Percentiles rank a stretch among this genome's conserved stretches.
phyloP scores from a whole-genome alignment of 2,888 invertebrate species.

The Lithosia quadra region DNA sequence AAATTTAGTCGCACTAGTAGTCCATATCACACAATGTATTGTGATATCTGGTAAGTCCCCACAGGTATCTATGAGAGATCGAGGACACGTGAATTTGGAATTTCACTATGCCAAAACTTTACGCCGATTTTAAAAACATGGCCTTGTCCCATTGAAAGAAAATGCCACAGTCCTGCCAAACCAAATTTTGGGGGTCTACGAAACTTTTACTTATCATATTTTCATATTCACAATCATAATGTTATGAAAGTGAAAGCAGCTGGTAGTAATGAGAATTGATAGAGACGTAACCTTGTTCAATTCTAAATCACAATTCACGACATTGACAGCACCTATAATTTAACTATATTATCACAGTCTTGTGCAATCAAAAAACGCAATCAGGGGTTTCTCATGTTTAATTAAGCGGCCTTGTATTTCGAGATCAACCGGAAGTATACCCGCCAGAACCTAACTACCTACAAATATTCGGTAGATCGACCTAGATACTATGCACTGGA shows the following conservation, averaged over 20 bases:
- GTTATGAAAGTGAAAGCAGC: not conserved
- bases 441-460: not conserved
- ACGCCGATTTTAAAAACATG: no score
- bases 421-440: no score
- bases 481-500: not conserved
- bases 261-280: not conserved
- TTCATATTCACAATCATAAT: not conserved
- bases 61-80: not conserved
- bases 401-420: not conserved
- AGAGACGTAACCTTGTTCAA: not conserved
- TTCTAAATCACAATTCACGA: constrained; percentile 1
- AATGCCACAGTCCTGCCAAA: not conserved
- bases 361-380: not conserved
- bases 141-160: not conserved
- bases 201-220: not conserved
- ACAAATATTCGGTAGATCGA: not conserved
- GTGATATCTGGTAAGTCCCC: no score
- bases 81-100: not conserved
- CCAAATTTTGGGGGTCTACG: not conserved
- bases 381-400: not conserved
- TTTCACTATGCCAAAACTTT: not conserved
- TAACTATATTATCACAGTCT: not conserved
- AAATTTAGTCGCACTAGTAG: not conserved
- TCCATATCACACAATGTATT: not conserved
- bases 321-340: not conserved